Percentiles rank a stretch among this genome's conserved stretches.
phyloP scores from a whole-genome alignment of 2,888 invertebrate species.

The Epinotia demarniana region DNA sequence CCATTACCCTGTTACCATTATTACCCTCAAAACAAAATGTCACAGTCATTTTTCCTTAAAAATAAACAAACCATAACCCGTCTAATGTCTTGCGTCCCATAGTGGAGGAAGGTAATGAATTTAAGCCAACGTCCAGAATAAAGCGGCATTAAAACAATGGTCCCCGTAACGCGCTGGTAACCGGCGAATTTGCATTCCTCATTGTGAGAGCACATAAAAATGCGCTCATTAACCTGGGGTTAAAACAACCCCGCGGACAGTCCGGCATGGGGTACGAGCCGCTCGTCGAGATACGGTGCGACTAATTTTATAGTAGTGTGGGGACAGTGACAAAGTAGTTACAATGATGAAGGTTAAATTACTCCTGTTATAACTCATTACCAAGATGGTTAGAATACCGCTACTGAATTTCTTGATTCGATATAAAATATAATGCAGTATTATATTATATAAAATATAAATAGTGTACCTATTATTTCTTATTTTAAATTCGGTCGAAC shows the following conservation, averaged over 20 bases:
- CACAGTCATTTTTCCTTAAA: conserved; percentile 26
- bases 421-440: not conserved
- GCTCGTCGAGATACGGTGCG: conserved; percentile 49
- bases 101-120: conserved; percentile 69
- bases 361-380: not conserved
- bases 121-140: conserved; percentile 74
- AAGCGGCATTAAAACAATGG: conserved; percentile 79
- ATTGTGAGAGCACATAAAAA: conserved; percentile 82
- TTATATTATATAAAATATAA: too few species aligned
- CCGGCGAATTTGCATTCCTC: conserved; percentile 83
- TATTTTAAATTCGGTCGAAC: too few species aligned
- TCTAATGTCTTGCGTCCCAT: conserved; percentile 48
- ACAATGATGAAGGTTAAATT: not conserved
- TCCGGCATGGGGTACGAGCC: conserved; percentile 25
- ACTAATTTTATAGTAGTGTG: conserved; percentile 28
- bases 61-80: conserved; percentile 43
- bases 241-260: conserved; percentile 65
- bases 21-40: not conserved
- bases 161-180: conserved; percentile 73
- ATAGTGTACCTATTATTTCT: too few species aligned
- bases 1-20: too few species aligned
- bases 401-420: not conserved
- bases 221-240: conserved; percentile 82
- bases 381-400: not conserved
- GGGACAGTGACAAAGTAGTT: conserved; percentile 5